Evolutionary conservation across 2,888 invertebrate species (phyloP), one percentile per base, ranked within the genome.

Genomic region (Ophion obscuratus): DNA sequence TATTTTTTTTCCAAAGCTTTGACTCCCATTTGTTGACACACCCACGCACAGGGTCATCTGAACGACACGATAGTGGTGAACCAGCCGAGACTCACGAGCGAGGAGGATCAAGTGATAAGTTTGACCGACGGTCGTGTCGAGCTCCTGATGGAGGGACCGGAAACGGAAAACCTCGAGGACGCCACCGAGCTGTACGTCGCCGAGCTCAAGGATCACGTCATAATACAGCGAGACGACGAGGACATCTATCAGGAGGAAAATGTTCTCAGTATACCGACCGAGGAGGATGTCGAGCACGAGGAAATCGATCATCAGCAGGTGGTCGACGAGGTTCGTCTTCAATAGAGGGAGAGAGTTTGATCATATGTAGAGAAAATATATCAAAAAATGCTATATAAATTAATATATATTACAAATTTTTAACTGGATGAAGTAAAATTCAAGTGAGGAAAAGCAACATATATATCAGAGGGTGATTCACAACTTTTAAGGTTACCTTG

Each of bases 1-100:
- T 14, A 53, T 17, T 5, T 40, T 44, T 44, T 40, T 9, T 6
- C 7, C n/a, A 36, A 24, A 53, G 53, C 11, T 14, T 53, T 17
- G 4, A 53, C 14, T 2, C 14, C 14, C 11, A 40, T 62, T 80
- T 17, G 27, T 67, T 74, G 81, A 36, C 74, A 75, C 82, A 75
- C 44, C 73, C 11, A 85, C 53, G 93, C 92, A 0, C 94, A 96
- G 95, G 96, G 96, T 1, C 98, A 98, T 92, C 92, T 96, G 59
- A 97, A 97, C 78, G 97, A 97, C 89, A 97, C 97, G 0, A 98
- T 98, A 87, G 97, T 97, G 0, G 96, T 97, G 0, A 98, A 97
- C 91, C 97, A 97, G 91, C 97, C 97, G 0, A 95, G 97, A 73
- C 95, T 97, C 17, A 95, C 96, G n/a, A 95, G 95, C 1, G 95